These are phyloP conservation scores for Tenebrosternarchus preto DNA, from an alignment of 2,113 vertebrate species.

Conservation along the genomic window DNA sequence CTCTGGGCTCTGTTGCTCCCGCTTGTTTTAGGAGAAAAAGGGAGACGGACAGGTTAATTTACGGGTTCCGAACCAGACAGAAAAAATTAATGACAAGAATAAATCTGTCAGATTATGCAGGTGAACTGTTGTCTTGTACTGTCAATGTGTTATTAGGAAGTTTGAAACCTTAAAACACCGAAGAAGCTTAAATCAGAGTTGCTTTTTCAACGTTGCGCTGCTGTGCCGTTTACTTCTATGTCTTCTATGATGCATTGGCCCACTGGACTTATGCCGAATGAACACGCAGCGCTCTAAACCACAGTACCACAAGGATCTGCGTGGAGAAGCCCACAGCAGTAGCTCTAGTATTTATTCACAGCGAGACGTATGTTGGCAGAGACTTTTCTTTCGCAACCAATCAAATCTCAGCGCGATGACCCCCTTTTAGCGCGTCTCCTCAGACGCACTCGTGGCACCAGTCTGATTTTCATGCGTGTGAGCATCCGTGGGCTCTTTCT, in stretches of 20 bases:
- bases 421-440: conserved; percentile 21
- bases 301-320: background rate
- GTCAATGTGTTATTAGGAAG: background rate
- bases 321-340: background rate
- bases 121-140: background rate
- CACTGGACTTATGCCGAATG: too few relatives aligned
- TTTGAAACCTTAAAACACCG: too few relatives aligned
- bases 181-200: too few relatives aligned
- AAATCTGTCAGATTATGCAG: background rate
- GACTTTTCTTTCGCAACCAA: conserved; percentile 60
- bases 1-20: too few relatives aligned
- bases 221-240: too few relatives aligned
- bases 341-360: background rate
- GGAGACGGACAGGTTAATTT: too few relatives aligned
- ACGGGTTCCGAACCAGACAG: too few relatives aligned
- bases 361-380: conserved; percentile 6
- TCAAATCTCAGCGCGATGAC: conserved; percentile 42
- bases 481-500: background rate
- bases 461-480: conserved; percentile 13
- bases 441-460: background rate
- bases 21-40: too few relatives aligned
- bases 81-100: too few relatives aligned
- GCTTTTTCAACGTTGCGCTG: too few relatives aligned
- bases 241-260: too few relatives aligned
- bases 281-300: too few relatives aligned